Percentiles rank a stretch among this genome's conserved stretches.
Conservation (phyloP, 2,888 invertebrate genomes). For the Auanema freiburgensis region DNA sequence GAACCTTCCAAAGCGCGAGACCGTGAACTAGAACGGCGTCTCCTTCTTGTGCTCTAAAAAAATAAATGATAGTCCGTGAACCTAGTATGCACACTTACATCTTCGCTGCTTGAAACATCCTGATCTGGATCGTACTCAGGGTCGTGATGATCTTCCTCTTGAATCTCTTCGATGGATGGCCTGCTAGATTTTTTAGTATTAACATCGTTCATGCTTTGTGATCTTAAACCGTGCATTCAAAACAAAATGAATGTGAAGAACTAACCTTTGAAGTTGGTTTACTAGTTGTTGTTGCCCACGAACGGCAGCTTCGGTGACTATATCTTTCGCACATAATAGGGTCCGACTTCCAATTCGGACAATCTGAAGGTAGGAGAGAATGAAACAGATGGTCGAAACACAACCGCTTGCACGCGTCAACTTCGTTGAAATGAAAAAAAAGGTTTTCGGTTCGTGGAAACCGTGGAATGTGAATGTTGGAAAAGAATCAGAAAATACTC, state of each 20-base stretch:
- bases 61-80: not conserved
- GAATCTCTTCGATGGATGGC: constrained; percentile 25
- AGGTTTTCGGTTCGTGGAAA: not conserved
- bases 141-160: constrained; percentile 31
- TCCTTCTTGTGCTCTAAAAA: constrained; percentile 20
- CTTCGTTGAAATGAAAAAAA: not conserved
- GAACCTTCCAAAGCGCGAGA: constrained; percentile 32
- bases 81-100: too few relatives aligned
- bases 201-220: constrained; percentile 54
- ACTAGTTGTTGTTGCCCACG: constrained; percentile 61
- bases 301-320: constrained; percentile 61
- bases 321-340: constrained; percentile 58
- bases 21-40: constrained; percentile 30
- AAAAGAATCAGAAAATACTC: not conserved
- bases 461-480: too few relatives aligned
- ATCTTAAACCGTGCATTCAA: constrained; percentile 27
- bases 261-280: constrained; percentile 50
- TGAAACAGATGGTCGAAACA: constrained; percentile 8
- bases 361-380: constrained; percentile 33
- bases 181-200: constrained; percentile 22
- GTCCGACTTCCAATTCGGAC: constrained; percentile 57
- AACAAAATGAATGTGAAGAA: not conserved
- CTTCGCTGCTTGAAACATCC: not conserved
- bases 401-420: not conserved
- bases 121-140: constrained; percentile 23